A percentile compares a stretch with the other conserved stretches of the same genome.
These are phyloP conservation scores for Trachurus trachurus DNA, from an alignment of 2,797 vertebrate genomes.

Conservation along the genomic window DNA sequence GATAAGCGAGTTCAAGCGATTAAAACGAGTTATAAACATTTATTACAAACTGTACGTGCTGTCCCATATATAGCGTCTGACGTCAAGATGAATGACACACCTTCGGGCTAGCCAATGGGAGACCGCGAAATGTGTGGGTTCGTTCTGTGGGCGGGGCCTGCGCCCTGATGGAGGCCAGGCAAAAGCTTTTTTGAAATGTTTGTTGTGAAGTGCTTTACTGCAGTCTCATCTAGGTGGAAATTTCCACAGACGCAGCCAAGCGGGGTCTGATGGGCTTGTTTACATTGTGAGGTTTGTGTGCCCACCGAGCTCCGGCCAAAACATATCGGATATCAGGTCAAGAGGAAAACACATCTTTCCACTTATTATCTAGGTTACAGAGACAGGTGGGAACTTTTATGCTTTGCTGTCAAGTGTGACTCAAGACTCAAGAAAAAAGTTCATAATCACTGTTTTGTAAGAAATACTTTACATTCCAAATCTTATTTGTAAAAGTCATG, in stretches of 20 bases:
- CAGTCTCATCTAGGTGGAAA: slow-evolving; percentile 66
- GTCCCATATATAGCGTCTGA: slow-evolving; percentile 15
- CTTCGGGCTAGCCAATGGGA: slow-evolving; percentile 80
- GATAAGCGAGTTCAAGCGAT: rapidly evolving
- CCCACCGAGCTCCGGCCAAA: slow-evolving; percentile 7
- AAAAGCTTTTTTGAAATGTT: slow-evolving; percentile 11
- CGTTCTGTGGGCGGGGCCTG: slow-evolving; percentile 64
- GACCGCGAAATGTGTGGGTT: slow-evolving; percentile 49
- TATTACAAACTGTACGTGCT: rapidly evolving
- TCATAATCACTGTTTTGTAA: no score
- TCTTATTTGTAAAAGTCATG: not conserved
- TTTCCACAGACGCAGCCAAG: slow-evolving; percentile 68
- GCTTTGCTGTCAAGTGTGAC: not conserved
- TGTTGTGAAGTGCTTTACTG: slow-evolving; percentile 29
- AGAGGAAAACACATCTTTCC: slow-evolving; percentile 14
- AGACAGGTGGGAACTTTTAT: not conserved
- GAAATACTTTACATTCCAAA: not conserved
- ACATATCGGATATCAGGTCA: slow-evolving; percentile 28
- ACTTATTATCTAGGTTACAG: not conserved
- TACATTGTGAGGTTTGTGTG: slow-evolving; percentile 8
- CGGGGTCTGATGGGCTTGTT: slow-evolving; percentile 48
- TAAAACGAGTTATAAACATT: not conserved
- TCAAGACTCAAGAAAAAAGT: no score
- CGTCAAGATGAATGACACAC: slow-evolving; percentile 74
- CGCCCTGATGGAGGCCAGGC: not conserved